These are phyloP conservation scores for Aspidoscelis tigris DNA, from an alignment of 2,113 vertebrate species.

Conservation along the genomic window DNA sequence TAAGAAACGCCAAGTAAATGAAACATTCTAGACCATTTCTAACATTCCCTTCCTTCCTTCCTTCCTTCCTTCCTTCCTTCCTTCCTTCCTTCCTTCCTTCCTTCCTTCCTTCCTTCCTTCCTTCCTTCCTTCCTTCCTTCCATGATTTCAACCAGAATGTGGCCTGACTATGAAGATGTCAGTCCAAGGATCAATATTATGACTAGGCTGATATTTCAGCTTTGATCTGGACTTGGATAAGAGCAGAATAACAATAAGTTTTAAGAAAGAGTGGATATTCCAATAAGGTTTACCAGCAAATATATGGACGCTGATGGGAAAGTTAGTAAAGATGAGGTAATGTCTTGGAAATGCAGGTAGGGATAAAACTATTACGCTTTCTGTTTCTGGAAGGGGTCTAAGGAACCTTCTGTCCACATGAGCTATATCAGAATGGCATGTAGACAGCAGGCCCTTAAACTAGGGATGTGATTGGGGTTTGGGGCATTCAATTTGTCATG, in stretches of 20 bases:
- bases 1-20: background rate
- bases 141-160: constrained; percentile 14
- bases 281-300: background rate
- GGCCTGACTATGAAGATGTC: background rate
- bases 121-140: background rate
- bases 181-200: background rate
- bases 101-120: background rate
- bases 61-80: background rate
- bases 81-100: background rate
- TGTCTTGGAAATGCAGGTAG: background rate
- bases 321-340: background rate
- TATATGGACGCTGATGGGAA: background rate
- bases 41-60: background rate
- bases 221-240: constrained; percentile 11
- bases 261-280: background rate
- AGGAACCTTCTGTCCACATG: too few relatives aligned
- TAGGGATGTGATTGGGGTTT: too few relatives aligned
- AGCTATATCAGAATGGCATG: too few relatives aligned
- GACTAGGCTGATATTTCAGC: constrained; percentile 13
- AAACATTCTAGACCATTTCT: background rate
- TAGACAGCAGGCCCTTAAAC: too few relatives aligned
- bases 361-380: too few relatives aligned
- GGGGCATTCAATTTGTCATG: too few relatives aligned
- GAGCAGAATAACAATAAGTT: constrained; percentile 11
- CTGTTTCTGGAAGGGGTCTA: too few relatives aligned